Evolutionary conservation across 64 coral and sea anemone genomes (phyloP), one percentile per base, ranked within the genome.

Genomic region (Pocillopora verrucosa): DNA sequence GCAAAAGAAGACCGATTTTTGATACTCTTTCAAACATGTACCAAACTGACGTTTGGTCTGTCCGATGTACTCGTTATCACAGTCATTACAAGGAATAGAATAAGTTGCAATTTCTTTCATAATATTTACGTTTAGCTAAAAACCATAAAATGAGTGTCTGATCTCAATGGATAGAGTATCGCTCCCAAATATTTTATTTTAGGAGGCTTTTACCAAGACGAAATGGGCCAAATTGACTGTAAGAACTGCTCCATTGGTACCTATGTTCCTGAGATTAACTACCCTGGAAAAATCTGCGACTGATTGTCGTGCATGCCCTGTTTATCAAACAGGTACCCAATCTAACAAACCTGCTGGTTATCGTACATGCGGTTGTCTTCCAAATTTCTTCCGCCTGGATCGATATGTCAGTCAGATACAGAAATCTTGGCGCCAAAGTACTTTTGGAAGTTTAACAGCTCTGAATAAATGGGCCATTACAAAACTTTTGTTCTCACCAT

Each of bases 151-250:
- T n/a, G n/a, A n/a, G n/a, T n/a, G n/a, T n/a, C n/a, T n/a, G n/a
- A n/a, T n/a, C n/a, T n/a, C n/a, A n/a, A n/a, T n/a, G n/a, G n/a
- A n/a, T n/a, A n/a, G n/a, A n/a, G n/a, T n/a, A n/a, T n/a, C n/a
- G n/a, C n/a, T n/a, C n/a, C n/a, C 51, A 80, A 58, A 80, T 80
- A 41, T 80, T 24, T n/a, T 15, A 24, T 20, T 59, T 80, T 80
- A 89, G 88, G 88, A 14, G 88, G 88, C 25, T 89, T 89, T n/a
- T 89, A 89, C 13, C 88, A 80, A 59, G 88, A 89, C 5, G 76
- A 80, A 20, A 89, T 80, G 34, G 88, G 61, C 19, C 59, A 89
- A 59, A 69, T 63, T 0, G 15, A 70, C 16, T 89, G 76, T 34
- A 89, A 80, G 17, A 20, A 45, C 10, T 89, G 88, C 76, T 80